Evolutionary conservation across 2,888 invertebrate species (phyloP), one percentile per base, ranked within the genome.

Genomic region (Lithophane ornitopus): DNA sequence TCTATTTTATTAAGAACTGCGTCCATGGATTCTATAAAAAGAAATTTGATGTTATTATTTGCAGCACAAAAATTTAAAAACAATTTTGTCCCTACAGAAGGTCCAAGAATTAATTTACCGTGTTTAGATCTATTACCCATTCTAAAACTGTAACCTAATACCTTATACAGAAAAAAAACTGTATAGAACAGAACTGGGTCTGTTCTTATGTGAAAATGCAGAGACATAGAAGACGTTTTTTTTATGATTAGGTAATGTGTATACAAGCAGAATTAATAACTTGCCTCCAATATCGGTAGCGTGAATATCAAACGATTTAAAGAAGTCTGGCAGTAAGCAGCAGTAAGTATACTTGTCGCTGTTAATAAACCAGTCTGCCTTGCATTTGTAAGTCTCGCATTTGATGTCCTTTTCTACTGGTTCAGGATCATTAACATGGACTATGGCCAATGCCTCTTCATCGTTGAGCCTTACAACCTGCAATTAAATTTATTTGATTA

Each of bases 401-500:
- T 88, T 70, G 26, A 89, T 78, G 34, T 89, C 88, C 19, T 69
- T 69, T 12, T 70, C 56, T 12, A 69, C 73, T 39, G 89, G 88
- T 2, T 70, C 6, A 4, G 71, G 72, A 56, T 76, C 88, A 62
- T 89, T 89, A 12, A 89, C 82, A n/a, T 89, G 76, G 9, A 89
- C 73, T 52, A 89, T 76, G 9, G 81, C 90, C 34, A 87, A 19
- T 0, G 59, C 19, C 0, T 84, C 54, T 2, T 80, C 78, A 0
- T 82, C 63, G n/a, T 67, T 66, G 11, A 82, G 66, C 8, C 59
- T 74, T 16, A 87, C 44, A 52, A 89, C 76, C 85, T 89, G 73
- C 39, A 77, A 68, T 34, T 4, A 39, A 61, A 44, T 63, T 28
- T 0, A 3, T 39, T 63, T 68, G 14, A 19, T 34, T 7, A n/a